These are phyloP conservation scores for Vombatus ursinus DNA, from an alignment of 2,113 vertebrate genomes.

Conservation along the genomic window DNA sequence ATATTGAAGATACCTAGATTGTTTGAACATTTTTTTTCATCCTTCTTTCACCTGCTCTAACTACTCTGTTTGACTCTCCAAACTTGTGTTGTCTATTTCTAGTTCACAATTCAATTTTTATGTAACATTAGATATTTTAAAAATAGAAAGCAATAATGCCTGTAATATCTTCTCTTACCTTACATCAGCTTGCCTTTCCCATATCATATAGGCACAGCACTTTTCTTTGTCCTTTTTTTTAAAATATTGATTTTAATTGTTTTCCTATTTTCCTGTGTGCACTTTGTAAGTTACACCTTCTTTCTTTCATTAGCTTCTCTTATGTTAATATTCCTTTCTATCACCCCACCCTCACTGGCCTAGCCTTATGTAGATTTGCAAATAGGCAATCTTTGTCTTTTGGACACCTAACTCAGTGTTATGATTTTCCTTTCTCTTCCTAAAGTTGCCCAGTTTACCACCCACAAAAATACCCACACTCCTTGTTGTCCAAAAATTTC, in stretches of 20 bases:
- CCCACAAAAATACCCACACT: not conserved
- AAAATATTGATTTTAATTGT: not conserved
- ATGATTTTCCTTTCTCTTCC: not conserved
- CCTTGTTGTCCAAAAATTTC: not conserved
- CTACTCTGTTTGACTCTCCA: not conserved
- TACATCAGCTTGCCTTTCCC: not conserved
- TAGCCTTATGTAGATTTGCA: not conserved
- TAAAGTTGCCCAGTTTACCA: not conserved
- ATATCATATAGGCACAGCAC: not conserved
- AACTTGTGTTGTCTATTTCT: not conserved
- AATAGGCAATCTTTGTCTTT: not conserved
- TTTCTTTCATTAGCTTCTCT: not conserved
- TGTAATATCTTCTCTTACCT: not conserved
- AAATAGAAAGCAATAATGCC: not conserved
- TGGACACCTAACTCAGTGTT: not conserved
- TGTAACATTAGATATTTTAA: not conserved
- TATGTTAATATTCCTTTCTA: not conserved
- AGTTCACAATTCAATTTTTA: slow-evolving; percentile 5
- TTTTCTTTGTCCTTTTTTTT: not conserved
- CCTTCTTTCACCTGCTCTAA: not conserved
- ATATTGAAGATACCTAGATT: not conserved
- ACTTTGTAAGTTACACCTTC: not conserved
- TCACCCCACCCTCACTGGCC: not conserved
- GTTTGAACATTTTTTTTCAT: not conserved
- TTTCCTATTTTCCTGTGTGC: not conserved